Percentiles rank a stretch among this genome's conserved stretches.
These are phyloP conservation scores for Agonum fuliginosum DNA, from an alignment of 2,888 invertebrate genomes.

Conservation along the genomic window DNA sequence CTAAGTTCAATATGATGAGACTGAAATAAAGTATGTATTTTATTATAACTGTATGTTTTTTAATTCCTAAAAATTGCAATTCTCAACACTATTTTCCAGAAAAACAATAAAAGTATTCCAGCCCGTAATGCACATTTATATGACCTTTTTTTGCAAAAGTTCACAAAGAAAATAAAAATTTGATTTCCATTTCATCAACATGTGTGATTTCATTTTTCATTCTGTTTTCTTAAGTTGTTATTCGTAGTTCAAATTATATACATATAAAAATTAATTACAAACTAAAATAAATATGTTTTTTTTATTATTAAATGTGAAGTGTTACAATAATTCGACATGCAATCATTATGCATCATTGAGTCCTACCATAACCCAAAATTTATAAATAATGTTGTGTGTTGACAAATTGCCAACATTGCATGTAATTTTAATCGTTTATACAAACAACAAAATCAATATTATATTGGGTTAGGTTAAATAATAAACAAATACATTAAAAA, in stretches of 20 bases:
- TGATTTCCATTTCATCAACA: no score
- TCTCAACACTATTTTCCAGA: background rate
- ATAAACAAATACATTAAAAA: no score
- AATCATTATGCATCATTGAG: background rate
- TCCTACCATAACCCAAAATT: background rate
- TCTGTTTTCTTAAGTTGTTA: no score
- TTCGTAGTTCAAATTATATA: no score
- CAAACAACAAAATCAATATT: background rate
- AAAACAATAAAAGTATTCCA: background rate
- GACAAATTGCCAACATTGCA: background rate
- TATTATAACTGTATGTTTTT: slow-evolving; percentile 62
- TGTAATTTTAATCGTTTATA: background rate
- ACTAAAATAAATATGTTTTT: no score
- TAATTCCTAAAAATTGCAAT: slow-evolving; percentile 43
- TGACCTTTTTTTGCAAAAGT: no score
- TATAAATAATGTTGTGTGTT: background rate
- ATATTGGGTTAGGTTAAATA: background rate
- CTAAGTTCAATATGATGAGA: slow-evolving; percentile 70
- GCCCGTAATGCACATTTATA: background rate
- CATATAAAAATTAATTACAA: no score
- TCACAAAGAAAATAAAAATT: no score
- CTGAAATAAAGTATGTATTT: slow-evolving; percentile 71
- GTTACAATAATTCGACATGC: no score
- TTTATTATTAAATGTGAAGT: no score
- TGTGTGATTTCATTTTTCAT: no score